Conservation (phyloP, 2,888 invertebrate genomes). For the Callosobruchus maculatus region DNA sequence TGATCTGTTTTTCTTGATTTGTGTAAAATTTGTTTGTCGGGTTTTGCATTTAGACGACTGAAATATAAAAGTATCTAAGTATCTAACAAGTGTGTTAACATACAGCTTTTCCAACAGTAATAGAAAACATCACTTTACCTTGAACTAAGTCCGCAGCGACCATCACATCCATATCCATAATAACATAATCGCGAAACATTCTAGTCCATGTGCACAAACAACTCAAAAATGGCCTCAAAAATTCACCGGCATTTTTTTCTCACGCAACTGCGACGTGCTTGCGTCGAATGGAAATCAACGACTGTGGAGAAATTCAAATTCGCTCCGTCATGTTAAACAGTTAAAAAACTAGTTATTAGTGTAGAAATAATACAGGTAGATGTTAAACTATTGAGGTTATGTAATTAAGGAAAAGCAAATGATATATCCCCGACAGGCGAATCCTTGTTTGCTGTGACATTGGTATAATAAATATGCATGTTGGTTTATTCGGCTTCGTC, state of each 20-base stretch:
- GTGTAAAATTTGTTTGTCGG: too few species aligned
- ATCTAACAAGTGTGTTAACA: too few species aligned
- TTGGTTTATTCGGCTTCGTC: neutral
- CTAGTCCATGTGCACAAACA: neutral
- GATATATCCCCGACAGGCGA: neutral
- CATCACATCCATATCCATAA: constrained; percentile 32
- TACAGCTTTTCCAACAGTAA: neutral
- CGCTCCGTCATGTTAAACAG: constrained; percentile 23
- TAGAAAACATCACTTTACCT: constrained; percentile 21
- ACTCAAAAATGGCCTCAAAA: constrained; percentile 1
- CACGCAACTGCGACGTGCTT: neutral
- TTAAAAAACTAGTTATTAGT: constrained; percentile 27
- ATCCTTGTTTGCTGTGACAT: neutral
- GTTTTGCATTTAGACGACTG: too few species aligned
- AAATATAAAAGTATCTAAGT: too few species aligned
- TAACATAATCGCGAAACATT: constrained; percentile 34
- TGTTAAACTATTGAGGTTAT: constrained; percentile 20
- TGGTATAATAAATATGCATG: neutral
- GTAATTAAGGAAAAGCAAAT: constrained; percentile 8
- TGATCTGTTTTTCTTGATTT: too few species aligned
- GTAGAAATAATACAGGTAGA: constrained; percentile 16
- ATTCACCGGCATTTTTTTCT: neutral
- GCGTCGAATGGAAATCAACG: constrained; percentile 7
- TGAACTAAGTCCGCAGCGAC: constrained; percentile 28
- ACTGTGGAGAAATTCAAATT: constrained; percentile 20